phyloP scores from a whole-genome alignment of 2,797 vertebrate species.

The Pyrocephalus nanus region DNA sequence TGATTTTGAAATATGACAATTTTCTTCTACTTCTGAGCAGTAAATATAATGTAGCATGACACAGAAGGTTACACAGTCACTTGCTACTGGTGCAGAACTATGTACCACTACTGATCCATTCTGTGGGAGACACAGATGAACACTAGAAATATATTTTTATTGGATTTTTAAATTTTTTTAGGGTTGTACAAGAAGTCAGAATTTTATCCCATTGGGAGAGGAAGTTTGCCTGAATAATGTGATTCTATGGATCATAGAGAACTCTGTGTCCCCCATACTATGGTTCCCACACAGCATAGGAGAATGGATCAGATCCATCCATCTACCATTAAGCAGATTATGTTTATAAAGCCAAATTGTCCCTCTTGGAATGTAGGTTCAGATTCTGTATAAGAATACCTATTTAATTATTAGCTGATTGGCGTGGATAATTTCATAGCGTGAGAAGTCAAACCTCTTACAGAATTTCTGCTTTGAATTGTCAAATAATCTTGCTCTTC shows the following conservation, averaged over 20 bases:
- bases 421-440: not conserved
- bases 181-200: not conserved
- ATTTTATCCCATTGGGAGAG: not conserved
- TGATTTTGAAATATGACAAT: not conserved
- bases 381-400: not conserved
- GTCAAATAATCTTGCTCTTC: not conserved
- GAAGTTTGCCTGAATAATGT: not conserved
- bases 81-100: not conserved
- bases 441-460: not conserved
- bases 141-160: not conserved
- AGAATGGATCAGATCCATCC: not conserved
- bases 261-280: not conserved
- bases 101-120: not conserved
- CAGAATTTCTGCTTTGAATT: not conserved
- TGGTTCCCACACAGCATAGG: not conserved
- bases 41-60: not conserved
- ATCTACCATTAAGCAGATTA: not conserved
- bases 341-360: not conserved
- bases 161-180: not conserved
- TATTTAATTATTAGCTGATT: not conserved
- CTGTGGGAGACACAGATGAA: not conserved
- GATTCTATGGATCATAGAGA: not conserved
- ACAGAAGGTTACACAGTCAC: not conserved
- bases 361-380: not conserved
- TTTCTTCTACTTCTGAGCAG: not conserved